phyloP scores from a whole-genome alignment of 2,797 vertebrate genomes.

The Esox lucius region DNA sequence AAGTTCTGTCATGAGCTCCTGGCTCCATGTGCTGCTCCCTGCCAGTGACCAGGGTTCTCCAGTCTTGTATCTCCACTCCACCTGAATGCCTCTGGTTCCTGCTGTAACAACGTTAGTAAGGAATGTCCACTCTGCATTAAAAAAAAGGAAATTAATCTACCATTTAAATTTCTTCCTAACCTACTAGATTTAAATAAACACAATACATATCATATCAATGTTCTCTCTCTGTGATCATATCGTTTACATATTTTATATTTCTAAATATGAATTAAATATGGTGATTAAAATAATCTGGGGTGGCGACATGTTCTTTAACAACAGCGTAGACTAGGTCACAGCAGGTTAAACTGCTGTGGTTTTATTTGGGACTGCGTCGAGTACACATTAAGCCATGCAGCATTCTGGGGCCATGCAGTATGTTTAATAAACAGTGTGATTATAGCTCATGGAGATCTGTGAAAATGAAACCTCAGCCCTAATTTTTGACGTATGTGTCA shows the following conservation, averaged over 20 bases:
- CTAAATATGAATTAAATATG: neutral
- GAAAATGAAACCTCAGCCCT: too few relatives aligned
- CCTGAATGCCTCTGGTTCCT: too few relatives aligned
- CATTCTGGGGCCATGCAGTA: slow-evolving; percentile 8
- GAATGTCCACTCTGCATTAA: too few relatives aligned
- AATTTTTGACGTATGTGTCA: too few relatives aligned
- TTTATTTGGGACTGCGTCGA: slow-evolving; percentile 35
- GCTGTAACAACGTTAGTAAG: too few relatives aligned
- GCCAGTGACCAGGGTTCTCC: neutral
- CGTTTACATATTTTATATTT: too few relatives aligned
- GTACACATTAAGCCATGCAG: slow-evolving; percentile 49
- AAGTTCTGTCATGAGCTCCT: neutral
- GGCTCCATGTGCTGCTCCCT: neutral
- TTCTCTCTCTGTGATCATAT: too few relatives aligned
- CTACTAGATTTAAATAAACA: too few relatives aligned
- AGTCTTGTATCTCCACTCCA: neutral
- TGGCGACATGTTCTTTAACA: neutral
- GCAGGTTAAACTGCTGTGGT: slow-evolving; percentile 19
- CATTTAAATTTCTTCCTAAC: too few relatives aligned
- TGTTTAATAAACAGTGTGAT: slow-evolving; percentile 53
- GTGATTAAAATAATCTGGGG: neutral
- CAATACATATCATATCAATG: too few relatives aligned
- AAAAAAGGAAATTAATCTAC: too few relatives aligned
- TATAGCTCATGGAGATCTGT: too few relatives aligned
- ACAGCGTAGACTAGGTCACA: slow-evolving; percentile 24